These are phyloP conservation scores for Epistrophe grossulariae DNA, from an alignment of 2,888 invertebrate species.

Conservation along the genomic window DNA sequence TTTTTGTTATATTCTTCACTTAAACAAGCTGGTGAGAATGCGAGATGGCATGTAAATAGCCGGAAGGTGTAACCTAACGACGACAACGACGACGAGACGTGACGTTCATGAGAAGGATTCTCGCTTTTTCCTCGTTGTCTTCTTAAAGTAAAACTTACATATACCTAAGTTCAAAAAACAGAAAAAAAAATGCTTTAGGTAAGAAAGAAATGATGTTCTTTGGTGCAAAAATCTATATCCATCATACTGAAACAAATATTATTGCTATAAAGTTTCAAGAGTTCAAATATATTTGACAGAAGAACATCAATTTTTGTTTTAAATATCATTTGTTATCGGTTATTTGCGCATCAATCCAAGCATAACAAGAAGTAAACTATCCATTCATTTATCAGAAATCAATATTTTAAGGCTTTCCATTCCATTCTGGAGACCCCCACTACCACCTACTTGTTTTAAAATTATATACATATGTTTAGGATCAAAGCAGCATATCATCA, in stretches of 20 bases:
- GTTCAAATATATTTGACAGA: conserved; percentile 47
- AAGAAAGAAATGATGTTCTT: conserved; percentile 22
- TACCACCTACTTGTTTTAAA: conserved; percentile 13
- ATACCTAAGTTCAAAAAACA: neutral
- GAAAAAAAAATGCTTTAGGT: neutral
- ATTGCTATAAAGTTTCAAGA: conserved; percentile 37
- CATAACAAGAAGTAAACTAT: neutral
- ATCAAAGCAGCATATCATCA: neutral
- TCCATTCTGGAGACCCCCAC: conserved; percentile 15
- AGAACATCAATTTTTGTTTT: conserved; percentile 66
- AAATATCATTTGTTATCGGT: conserved; percentile 57
- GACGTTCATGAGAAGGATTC: conserved; percentile 57
- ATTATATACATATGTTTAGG: neutral
- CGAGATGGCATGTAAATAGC: conserved; percentile 64
- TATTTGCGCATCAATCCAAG: conserved; percentile 31
- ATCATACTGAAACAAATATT: conserved; percentile 41
- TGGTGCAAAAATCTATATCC: conserved; percentile 38
- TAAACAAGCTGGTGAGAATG: conserved; percentile 47
- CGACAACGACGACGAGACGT: conserved; percentile 14
- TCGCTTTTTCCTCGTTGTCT: conserved; percentile 15
- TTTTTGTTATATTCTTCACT: conserved; percentile 22
- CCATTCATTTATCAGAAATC: conserved; percentile 56
- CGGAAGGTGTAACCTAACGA: conserved; percentile 56
- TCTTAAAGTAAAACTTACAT: conserved; percentile 10
- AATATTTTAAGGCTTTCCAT: conserved; percentile 25